These are phyloP conservation scores for Panagrolaimus sp. DNA, from an alignment of 1,140 invertebrate genomes.

Conservation along the genomic window DNA sequence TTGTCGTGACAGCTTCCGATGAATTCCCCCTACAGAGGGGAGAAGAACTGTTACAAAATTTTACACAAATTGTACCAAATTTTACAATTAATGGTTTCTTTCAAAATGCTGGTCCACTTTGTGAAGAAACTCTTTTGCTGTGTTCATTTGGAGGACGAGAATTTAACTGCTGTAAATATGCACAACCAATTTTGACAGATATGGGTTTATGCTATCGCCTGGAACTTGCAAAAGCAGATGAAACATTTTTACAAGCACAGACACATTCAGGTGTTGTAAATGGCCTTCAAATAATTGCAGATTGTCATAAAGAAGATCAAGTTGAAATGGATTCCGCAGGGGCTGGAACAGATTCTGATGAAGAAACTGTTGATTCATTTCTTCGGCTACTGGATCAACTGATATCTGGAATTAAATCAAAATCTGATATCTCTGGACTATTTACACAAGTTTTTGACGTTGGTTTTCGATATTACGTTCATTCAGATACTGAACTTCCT, in stretches of 20 bases:
- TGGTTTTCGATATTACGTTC: constrained; percentile 51
- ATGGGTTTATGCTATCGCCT: constrained; percentile 48
- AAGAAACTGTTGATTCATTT: neutral
- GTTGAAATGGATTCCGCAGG: constrained; percentile 26
- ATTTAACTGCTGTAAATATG: constrained; percentile 51
- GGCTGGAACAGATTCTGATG: neutral
- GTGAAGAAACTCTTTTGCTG: constrained; percentile 43
- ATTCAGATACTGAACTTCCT: constrained; percentile 40
- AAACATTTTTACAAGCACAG: constrained; percentile 42
- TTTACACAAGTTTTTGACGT: constrained; percentile 38
- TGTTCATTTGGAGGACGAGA: constrained; percentile 48
- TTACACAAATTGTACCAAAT: constrained; percentile 22
- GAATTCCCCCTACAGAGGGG: too few relatives aligned
- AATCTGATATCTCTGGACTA: neutral
- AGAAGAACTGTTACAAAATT: constrained; percentile 16
- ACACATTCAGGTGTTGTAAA: constrained; percentile 49
- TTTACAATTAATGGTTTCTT: constrained; percentile 54
- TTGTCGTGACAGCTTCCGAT: neutral
- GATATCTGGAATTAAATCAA: neutral
- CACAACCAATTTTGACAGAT: constrained; percentile 46
- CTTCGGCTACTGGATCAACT: neutral
- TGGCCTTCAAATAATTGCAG: constrained; percentile 53
- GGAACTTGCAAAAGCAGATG: constrained; percentile 27
- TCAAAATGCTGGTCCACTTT: constrained; percentile 37
- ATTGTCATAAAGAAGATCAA: constrained; percentile 52